phyloP scores from a whole-genome alignment of 1,140 invertebrate species.

The Diachasma alloeum region DNA sequence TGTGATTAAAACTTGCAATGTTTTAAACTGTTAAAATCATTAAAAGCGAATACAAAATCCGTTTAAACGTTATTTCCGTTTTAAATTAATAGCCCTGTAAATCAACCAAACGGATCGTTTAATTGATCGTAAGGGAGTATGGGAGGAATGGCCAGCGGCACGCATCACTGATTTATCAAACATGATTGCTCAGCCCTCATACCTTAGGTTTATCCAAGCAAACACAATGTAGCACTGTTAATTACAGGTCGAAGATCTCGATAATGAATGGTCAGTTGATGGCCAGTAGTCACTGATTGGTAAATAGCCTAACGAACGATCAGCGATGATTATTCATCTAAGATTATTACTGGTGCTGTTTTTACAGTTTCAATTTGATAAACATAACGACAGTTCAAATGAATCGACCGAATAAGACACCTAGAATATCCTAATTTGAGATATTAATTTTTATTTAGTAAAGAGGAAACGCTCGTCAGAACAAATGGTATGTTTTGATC shows the following conservation, averaged over 20 bases:
- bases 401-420: too few relatives aligned
- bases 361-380: too few relatives aligned
- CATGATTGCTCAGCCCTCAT: constrained; percentile 2
- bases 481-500: not conserved
- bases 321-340: not conserved
- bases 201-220: constrained; percentile 19
- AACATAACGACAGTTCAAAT: too few relatives aligned
- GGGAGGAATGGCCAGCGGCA: not conserved
- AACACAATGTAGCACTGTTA: constrained; percentile 50
- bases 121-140: not conserved
- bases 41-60: too few relatives aligned
- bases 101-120: not conserved
- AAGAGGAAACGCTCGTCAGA: not conserved
- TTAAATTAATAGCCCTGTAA: not conserved
- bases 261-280: constrained; percentile 57
- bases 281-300: constrained; percentile 31
- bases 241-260: constrained; percentile 56
- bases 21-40: too few relatives aligned
- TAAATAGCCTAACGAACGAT: not conserved
- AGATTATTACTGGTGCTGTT: not conserved
- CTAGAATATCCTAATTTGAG: too few relatives aligned
- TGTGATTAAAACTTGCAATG: too few relatives aligned
- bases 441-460: too few relatives aligned
- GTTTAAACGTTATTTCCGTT: too few relatives aligned
- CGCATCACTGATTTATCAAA: constrained; percentile 5